Percentiles rank a stretch among this genome's conserved stretches.
Conservation (phyloP, 2,797 vertebrate genomes). For the Acridotheres tristis region DNA sequence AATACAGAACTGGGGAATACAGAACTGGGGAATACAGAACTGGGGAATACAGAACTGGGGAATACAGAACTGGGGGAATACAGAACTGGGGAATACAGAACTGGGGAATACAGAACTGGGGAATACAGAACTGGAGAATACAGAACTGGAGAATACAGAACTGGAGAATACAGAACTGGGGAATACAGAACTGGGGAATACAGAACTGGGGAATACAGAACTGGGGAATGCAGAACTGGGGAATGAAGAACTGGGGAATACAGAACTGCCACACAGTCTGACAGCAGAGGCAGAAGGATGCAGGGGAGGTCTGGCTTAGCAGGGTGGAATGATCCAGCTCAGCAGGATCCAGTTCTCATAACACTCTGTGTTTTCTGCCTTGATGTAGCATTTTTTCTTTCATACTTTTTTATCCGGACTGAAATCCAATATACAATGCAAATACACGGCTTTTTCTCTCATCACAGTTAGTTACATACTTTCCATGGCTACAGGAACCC, state of each 20-base stretch:
- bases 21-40: rapidly evolving
- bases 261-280: neutral
- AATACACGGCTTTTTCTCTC: neutral
- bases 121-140: no score
- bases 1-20: no score
- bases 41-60: neutral
- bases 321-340: neutral
- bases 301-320: neutral
- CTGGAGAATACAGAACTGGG: no score
- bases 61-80: neutral
- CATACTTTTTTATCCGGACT: neutral
- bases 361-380: neutral
- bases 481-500: neutral
- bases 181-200: neutral
- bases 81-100: neutral
- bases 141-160: no score
- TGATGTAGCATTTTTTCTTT: neutral
- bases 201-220: neutral
- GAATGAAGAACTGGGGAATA: neutral
- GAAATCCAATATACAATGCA: neutral
- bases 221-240: no score
- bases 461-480: neutral
- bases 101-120: neutral
- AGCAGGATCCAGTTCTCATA: neutral
- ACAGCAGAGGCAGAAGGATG: neutral